These are phyloP conservation scores for Micronycteris hirsuta DNA, from an alignment of 2,113 vertebrate genomes.

Conservation along the genomic window DNA sequence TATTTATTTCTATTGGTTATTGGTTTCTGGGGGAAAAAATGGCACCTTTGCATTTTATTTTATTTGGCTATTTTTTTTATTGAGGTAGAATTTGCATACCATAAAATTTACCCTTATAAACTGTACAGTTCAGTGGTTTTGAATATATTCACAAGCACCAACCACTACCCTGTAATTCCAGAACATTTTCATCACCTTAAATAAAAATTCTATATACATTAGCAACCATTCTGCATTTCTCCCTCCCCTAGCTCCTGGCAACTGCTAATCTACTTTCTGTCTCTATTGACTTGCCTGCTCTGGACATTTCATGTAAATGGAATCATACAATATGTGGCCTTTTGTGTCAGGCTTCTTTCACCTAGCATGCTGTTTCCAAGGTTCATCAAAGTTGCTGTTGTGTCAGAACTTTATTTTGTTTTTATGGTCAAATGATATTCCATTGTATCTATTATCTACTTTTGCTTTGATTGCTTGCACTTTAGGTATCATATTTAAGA, in stretches of 20 bases:
- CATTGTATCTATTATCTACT: not conserved
- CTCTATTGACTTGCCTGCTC: not conserved
- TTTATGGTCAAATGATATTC: constrained; percentile 2
- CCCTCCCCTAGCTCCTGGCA: not conserved
- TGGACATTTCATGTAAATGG: no score
- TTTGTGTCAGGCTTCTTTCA: not conserved
- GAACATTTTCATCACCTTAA: not conserved
- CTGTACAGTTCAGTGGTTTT: not conserved
- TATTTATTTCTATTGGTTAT: constrained; percentile 9
- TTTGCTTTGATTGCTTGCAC: not conserved
- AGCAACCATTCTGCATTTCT: not conserved
- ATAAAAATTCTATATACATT: not conserved
- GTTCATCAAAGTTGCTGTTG: not conserved
- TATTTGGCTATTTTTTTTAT: not conserved
- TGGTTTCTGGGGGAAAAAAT: not conserved
- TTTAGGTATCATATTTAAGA: not conserved
- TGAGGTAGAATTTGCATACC: not conserved
- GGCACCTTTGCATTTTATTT: not conserved
- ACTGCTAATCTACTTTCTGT: not conserved
- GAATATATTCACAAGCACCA: not conserved
- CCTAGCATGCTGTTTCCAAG: not conserved
- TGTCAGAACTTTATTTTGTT: not conserved
- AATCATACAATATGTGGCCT: no score
- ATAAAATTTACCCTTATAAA: not conserved
- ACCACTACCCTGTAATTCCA: not conserved